Evolutionary conservation across 2,113 vertebrate species (phyloP), one percentile per base, ranked within the genome.

Genomic region (Neodon shergylaensis): DNA sequence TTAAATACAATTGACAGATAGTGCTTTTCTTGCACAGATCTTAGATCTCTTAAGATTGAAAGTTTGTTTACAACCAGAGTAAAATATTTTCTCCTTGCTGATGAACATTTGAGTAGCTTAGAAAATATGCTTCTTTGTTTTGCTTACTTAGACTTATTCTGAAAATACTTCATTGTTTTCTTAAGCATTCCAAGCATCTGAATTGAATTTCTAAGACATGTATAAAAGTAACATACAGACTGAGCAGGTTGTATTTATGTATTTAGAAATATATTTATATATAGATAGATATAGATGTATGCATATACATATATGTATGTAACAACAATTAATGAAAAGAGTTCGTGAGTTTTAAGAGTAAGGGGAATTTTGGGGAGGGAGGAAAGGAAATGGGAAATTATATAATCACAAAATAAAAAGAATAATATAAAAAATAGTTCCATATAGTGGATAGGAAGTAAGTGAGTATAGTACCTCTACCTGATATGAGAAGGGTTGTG

Each of bases 121-220:
- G 42, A 91, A 95, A 93, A 95, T 78, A 87, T 83, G 61, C 11
- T 68, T 88, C n/a, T 90, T 73, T 61, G 66, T 94, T 95, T 94
- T 87, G 58, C 65, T 92, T 96, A 82, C 89, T 92, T 52, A 85
- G 88, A 54, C 22, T 96, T 95, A 95, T 74, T 93, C 47, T 92
- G 42, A 95, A 96, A 97, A 79, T 81, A 92, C 65, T 94, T 96
- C 22, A 58, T 90, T 97, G 33, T 96, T 90, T 94, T 95, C 92
- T 78, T 78, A 97, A 94, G 49, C 21, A 84, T 93, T 82, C 22
- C 21, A 39, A 90, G 11, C 68, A 88, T 92, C n/a, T 93, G 74
- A 96, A 84, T 47, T 94, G 58, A 36, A 49, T 68, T 78, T 97
- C 88, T 81, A 52, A 33, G 47, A 73, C 21, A 39, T 72, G 72